Conservation (phyloP, 2,113 vertebrate species). For the Eurystomus gularis region DNA sequence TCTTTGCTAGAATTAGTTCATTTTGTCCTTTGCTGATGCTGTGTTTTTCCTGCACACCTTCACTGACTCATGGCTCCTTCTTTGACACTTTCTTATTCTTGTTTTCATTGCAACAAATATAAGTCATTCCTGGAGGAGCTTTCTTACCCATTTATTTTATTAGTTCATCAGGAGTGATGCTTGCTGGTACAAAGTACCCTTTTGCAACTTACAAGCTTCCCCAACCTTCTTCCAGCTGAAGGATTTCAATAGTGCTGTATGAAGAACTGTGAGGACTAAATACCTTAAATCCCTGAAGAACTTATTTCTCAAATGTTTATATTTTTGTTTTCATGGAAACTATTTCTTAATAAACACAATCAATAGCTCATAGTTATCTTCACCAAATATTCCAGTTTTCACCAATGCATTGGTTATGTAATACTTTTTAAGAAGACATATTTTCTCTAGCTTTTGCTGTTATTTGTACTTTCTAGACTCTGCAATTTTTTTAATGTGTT, state of each 20-base stretch:
- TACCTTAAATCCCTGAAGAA: neutral
- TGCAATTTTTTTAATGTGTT: neutral
- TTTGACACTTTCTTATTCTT: neutral
- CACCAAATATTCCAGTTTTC: neutral
- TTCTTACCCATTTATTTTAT: neutral
- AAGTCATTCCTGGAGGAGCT: neutral
- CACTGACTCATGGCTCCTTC: neutral
- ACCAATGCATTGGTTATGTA: neutral
- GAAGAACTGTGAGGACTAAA: neutral
- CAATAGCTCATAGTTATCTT: neutral
- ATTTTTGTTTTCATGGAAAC: neutral
- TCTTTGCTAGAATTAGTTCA: neutral
- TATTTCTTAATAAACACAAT: neutral
- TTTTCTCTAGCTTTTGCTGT: neutral
- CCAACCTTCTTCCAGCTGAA: neutral
- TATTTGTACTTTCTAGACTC: neutral
- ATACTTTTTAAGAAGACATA: neutral
- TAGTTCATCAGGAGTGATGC: neutral
- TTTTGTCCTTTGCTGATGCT: neutral
- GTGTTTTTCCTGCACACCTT: neutral
- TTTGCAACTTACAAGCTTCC: neutral
- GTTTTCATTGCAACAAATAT: neutral
- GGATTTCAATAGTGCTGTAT: neutral
- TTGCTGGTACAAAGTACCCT: neutral
- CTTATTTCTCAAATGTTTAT: neutral